Evolutionary conservation across 2,888 invertebrate species (phyloP).

Genomic region (Lottia scabra): DNA sequence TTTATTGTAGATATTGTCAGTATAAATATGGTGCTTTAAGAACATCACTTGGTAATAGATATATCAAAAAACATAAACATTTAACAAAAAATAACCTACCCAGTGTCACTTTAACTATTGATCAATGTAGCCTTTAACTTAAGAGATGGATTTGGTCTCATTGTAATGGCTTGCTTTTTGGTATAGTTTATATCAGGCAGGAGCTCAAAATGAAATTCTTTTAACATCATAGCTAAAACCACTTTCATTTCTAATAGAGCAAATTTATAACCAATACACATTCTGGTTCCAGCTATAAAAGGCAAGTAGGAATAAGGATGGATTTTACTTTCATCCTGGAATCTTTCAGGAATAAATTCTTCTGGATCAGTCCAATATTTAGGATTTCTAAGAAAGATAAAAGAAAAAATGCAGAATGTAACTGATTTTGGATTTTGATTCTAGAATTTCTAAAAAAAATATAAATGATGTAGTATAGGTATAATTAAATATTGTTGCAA

Average conservation of each 20-base stretch:
- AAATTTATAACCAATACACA: slow-evolving; percentile 52
- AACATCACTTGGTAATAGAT: too few species aligned
- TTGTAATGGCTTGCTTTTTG: slow-evolving; percentile 31
- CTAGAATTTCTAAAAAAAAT: too few species aligned
- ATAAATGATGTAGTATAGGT: too few species aligned
- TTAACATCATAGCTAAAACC: slow-evolving; percentile 30
- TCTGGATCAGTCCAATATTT: slow-evolving; percentile 46
- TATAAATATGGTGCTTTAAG: too few species aligned
- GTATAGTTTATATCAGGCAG: slow-evolving; percentile 34
- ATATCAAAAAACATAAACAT: too few species aligned
- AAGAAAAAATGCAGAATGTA: background rate
- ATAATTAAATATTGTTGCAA: too few species aligned
- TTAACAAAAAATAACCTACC: too few species aligned
- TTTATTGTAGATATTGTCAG: too few species aligned
- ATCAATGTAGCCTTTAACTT: slow-evolving; percentile 15
- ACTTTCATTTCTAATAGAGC: slow-evolving; percentile 43
- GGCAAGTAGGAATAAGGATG: slow-evolving; percentile 35
- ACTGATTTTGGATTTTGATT: too few species aligned
- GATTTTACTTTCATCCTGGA: slow-evolving; percentile 28
- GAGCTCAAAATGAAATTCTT: slow-evolving; percentile 32
- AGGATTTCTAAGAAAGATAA: slow-evolving; percentile 30
- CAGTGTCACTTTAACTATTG: background rate
- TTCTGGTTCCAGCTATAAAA: slow-evolving; percentile 43
- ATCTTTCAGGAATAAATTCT: slow-evolving; percentile 50
- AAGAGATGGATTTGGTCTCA: slow-evolving; percentile 39